phyloP scores from a whole-genome alignment of 2,888 invertebrate genomes.

The Cistogaster globosa region DNA sequence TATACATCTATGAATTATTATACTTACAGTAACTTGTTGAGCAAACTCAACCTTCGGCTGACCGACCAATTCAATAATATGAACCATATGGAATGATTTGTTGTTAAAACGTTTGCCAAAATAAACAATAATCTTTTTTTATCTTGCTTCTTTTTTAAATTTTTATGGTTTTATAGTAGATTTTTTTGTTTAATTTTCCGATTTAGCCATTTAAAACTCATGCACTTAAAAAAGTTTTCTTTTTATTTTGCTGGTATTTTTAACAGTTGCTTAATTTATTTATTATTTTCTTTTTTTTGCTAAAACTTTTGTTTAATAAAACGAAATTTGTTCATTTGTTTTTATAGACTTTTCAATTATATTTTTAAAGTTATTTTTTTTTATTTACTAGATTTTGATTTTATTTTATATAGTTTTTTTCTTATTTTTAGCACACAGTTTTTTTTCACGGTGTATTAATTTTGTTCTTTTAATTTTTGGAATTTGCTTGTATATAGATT shows the following conservation, averaged over 20 bases:
- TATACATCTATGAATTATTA: slow-evolving; percentile 63
- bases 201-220: slow-evolving; percentile 12
- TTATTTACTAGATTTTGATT: slow-evolving; percentile 59
- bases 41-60: slow-evolving; percentile 91
- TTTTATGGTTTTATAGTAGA: slow-evolving; percentile 30
- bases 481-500: slow-evolving; percentile 64
- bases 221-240: slow-evolving; percentile 39
- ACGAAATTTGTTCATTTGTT: background rate
- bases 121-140: slow-evolving; percentile 63
- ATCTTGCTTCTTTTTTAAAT: slow-evolving; percentile 30
- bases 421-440: background rate
- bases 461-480: slow-evolving; percentile 59
- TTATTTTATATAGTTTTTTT: slow-evolving; percentile 44
- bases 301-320: slow-evolving; percentile 13
- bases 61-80: slow-evolving; percentile 91
- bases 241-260: background rate
- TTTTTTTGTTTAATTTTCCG: slow-evolving; percentile 11
- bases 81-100: slow-evolving; percentile 90
- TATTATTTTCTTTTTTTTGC: background rate
- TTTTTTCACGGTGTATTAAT: slow-evolving; percentile 50
- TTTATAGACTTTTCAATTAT: background rate
- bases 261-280: slow-evolving; percentile 10
- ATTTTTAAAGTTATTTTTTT: background rate
- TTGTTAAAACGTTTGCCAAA: slow-evolving; percentile 71
- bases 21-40: slow-evolving; percentile 90